Conservation (phyloP, 2,888 invertebrate genomes). For the Myathropa florea region DNA sequence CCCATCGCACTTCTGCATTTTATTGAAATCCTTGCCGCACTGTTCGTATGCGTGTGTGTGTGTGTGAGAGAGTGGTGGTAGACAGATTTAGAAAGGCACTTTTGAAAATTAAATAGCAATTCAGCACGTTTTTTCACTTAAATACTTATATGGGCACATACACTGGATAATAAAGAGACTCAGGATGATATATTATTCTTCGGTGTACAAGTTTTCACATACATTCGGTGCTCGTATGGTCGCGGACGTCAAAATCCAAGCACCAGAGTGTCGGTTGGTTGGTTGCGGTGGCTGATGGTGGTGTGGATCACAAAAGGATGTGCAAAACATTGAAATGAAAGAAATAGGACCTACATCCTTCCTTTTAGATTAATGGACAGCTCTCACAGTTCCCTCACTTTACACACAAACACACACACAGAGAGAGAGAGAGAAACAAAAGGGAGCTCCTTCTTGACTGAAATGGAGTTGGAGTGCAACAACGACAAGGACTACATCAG, state of each 20-base stretch:
- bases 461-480: constrained; percentile 1
- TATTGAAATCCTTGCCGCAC: constrained; percentile 42
- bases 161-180: constrained; percentile 62
- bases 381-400: background rate
- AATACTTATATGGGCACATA: constrained; percentile 61
- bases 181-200: constrained; percentile 57
- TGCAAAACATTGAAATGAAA: constrained; percentile 26
- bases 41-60: background rate
- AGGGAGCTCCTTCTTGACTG: constrained; percentile 30
- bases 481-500: background rate
- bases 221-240: background rate
- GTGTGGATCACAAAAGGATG: constrained; percentile 42
- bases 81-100: constrained; percentile 67
- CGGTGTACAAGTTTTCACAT: constrained; percentile 38
- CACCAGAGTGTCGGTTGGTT: background rate
- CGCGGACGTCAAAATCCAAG: constrained; percentile 30
- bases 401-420: background rate
- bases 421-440: background rate
- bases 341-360: constrained; percentile 39
- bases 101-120: constrained; percentile 71
- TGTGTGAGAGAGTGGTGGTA: constrained; percentile 10
- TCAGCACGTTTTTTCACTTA: constrained; percentile 71
- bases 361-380: constrained; percentile 65
- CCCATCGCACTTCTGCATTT: constrained; percentile 60
- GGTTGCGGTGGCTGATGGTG: background rate